Base-by-base conservation (phyloP, 2,113 vertebrate species). In the Triplophysa siluroides region DNA sequence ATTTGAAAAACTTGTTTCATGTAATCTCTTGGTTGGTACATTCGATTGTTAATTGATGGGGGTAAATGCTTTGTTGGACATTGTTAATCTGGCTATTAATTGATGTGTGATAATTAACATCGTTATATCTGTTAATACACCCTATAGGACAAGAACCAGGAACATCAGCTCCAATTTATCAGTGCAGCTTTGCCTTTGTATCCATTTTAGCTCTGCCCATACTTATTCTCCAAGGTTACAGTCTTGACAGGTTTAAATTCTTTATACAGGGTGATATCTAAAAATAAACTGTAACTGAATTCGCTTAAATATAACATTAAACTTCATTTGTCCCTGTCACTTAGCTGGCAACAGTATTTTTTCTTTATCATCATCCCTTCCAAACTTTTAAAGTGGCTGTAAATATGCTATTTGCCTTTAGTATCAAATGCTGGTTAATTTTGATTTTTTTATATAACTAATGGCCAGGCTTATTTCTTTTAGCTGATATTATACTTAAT, bases 401-500 rank as follows among this genome's bases (percentile, higher is more conserved):
- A 89, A 91, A 92, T 92, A 92, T 92, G 87, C 90, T 87, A 91
- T 91, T 90, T 92, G 90, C 91, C 93, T 94, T 92, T 90, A 73
- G 89, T 88, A 89, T 91, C 91, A 91, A 91, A 74, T 77, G 76
- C 91, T 93, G 92, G 90, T 93, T 92, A 93, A 93, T 92, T 94
- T 23, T 60, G 14, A n/a, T 21, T 60, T 33, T 38, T 33, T 33
- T 71, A 94, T 94, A 94, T 94, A 94, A 94, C 92, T 92, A 94
- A 94, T 92, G 92, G 92, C 94, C 93, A 94, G 93, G 94, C 92
- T 91, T 93, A 93, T 93, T 92, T 94, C 92, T 88, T 90, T 91
- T 94, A 94, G 93, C 94, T 90, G 92, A 90, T 54, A 13, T 19
- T 91, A 72, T 56, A 33, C 18, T 72, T 56, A 72, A 21, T 58